Conservation (phyloP, 2,888 invertebrate species). For the Phorcus lineatus region DNA sequence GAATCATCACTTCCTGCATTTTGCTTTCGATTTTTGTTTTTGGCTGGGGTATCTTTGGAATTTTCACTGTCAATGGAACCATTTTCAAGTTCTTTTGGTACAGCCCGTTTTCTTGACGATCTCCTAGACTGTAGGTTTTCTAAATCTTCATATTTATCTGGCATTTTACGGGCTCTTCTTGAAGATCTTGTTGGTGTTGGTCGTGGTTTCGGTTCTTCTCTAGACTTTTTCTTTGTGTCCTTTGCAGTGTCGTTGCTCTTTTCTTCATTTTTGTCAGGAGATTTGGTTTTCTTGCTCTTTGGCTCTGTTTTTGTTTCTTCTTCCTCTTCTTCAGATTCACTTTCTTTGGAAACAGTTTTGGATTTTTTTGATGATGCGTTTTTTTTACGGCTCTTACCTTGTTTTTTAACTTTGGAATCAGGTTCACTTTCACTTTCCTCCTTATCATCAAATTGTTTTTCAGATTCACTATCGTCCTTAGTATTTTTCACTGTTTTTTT, state of each 20-base stretch:
- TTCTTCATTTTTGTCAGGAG: not conserved
- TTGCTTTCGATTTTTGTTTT: not conserved
- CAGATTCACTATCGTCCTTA: not conserved
- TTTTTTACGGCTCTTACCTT: not conserved
- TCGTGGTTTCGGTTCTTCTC: not conserved
- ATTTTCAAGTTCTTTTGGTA: constrained; percentile 13
- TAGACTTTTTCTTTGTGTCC: not conserved
- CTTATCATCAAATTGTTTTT: not conserved
- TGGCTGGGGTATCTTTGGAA: not conserved
- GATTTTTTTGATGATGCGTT: not conserved
- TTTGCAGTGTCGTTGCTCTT: not conserved
- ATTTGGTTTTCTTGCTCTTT: not conserved
- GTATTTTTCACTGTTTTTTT: constrained; percentile 21
- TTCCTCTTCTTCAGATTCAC: not conserved
- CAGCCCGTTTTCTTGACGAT: not conserved
- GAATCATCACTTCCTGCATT: not conserved
- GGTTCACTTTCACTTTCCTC: not conserved
- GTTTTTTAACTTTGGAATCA: too few relatives aligned
- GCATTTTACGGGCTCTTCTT: constrained; percentile 5
- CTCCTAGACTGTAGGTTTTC: not conserved
- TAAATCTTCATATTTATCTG: constrained; percentile 7
- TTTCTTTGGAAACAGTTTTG: not conserved
- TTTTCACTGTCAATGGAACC: constrained; percentile 9
- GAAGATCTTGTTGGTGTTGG: not conserved
- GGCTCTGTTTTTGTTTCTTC: not conserved